Evolutionary conservation across 1,140 invertebrate species (phyloP).

Genomic region (Zaprionus nigranus): DNA sequence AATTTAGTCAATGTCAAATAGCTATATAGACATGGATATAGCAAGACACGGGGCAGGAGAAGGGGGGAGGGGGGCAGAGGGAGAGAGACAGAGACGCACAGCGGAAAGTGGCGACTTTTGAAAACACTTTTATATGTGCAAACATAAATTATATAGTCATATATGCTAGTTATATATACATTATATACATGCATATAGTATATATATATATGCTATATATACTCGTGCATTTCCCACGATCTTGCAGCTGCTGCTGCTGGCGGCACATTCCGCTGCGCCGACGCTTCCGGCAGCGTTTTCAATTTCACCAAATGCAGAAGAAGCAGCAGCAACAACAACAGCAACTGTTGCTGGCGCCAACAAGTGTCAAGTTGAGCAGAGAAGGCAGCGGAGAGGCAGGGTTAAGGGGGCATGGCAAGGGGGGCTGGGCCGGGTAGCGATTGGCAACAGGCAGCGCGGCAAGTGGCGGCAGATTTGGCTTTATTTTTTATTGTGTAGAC

Average conservation of each 20-base stretch:
- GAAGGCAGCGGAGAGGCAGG: neutral
- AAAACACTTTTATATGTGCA: neutral
- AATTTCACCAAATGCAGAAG: constrained; percentile 34
- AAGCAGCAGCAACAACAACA: constrained; percentile 14
- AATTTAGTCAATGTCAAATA: constrained; percentile 45
- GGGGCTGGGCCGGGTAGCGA: neutral
- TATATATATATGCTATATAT: neutral
- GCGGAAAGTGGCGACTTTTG: neutral
- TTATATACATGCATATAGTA: neutral
- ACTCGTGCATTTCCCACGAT: neutral
- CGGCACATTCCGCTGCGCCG: constrained; percentile 22
- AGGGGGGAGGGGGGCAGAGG: neutral
- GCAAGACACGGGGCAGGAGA: neutral
- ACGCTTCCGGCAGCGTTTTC: constrained; percentile 33
- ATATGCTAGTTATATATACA: neutral
- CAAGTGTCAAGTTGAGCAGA: constrained; percentile 69
- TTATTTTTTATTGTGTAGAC: constrained; percentile 30
- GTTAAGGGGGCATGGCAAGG: neutral
- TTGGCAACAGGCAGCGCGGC: neutral
- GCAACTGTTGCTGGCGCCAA: constrained; percentile 57
- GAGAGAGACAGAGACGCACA: neutral
- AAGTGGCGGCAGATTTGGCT: constrained; percentile 36
- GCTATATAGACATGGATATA: constrained; percentile 33
- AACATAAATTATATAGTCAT: neutral
- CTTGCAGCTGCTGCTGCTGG: constrained; percentile 11